phyloP scores from a whole-genome alignment of 2,888 invertebrate genomes.

The Pherbina coryleti region DNA sequence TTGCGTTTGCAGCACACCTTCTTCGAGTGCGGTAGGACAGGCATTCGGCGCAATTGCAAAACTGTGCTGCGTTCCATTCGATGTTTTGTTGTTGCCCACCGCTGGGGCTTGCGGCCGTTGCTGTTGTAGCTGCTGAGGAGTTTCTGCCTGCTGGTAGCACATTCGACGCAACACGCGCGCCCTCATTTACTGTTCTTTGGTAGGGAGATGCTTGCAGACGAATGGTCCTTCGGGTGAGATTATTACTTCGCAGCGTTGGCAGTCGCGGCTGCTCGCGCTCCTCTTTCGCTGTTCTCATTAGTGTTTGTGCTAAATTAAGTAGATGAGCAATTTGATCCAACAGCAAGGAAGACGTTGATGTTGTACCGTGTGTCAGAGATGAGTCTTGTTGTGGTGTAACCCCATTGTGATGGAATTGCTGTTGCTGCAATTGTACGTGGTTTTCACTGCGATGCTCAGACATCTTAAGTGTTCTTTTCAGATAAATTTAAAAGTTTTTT shows the following conservation, averaged over 20 bases:
- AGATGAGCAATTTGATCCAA: constrained; percentile 42
- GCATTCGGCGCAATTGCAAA: constrained; percentile 35
- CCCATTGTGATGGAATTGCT: neutral
- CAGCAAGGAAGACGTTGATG: neutral
- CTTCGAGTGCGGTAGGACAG: constrained; percentile 1
- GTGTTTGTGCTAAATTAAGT: constrained; percentile 36
- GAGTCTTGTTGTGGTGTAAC: neutral
- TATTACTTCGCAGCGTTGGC: neutral
- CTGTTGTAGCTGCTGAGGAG: neutral
- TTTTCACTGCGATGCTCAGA: neutral
- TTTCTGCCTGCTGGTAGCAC: neutral
- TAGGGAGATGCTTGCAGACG: constrained; percentile 35
- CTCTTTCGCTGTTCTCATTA: constrained; percentile 32
- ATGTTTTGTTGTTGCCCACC: neutral
- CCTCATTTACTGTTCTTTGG: constrained; percentile 24
- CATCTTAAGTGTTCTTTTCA: neutral
- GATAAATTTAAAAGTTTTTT: too few species aligned
- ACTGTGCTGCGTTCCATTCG: constrained; percentile 19
- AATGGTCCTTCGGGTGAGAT: constrained; percentile 3
- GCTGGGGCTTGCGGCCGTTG: constrained; percentile 5
- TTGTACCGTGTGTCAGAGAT: neutral
- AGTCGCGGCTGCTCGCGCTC: neutral
- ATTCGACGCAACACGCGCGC: neutral
- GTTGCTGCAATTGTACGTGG: constrained; percentile 4
- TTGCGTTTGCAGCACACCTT: neutral